Evolutionary conservation across 2,113 vertebrate species (phyloP).

Genomic region (Macheiramphus alcinus): DNA sequence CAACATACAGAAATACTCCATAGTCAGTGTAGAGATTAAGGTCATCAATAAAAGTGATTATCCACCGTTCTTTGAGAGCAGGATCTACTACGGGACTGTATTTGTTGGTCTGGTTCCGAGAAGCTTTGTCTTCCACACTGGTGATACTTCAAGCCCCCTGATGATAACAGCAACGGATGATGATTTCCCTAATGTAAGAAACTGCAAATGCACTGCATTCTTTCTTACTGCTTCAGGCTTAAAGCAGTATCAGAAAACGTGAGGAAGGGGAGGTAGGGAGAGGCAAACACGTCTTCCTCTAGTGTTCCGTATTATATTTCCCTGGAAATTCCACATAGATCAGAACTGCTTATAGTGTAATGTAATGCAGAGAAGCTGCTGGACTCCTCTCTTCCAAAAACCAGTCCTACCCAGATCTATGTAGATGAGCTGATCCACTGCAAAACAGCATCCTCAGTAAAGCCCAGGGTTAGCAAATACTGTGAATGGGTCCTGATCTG

Average conservation of each 20-base stretch:
- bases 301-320: background rate
- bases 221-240: background rate
- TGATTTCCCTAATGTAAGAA: slow-evolving; percentile 60
- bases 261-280: background rate
- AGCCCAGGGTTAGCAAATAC: background rate
- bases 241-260: background rate
- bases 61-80: slow-evolving; percentile 75
- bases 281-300: background rate
- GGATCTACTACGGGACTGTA: slow-evolving; percentile 68
- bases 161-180: slow-evolving; percentile 44
- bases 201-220: background rate
- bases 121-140: slow-evolving; percentile 80
- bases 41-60: slow-evolving; percentile 77
- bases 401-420: background rate
- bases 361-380: background rate
- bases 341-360: background rate
- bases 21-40: slow-evolving; percentile 76
- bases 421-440: background rate
- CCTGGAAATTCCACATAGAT: background rate
- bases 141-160: slow-evolving; percentile 65
- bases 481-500: background rate
- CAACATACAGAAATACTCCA: slow-evolving; percentile 78
- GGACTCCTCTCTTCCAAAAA: background rate
- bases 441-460: background rate
- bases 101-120: slow-evolving; percentile 63